Percentiles rank a stretch among this genome's conserved stretches.
These are phyloP conservation scores for Fabriciana adippe DNA, from an alignment of 2,888 invertebrate species.

Conservation along the genomic window DNA sequence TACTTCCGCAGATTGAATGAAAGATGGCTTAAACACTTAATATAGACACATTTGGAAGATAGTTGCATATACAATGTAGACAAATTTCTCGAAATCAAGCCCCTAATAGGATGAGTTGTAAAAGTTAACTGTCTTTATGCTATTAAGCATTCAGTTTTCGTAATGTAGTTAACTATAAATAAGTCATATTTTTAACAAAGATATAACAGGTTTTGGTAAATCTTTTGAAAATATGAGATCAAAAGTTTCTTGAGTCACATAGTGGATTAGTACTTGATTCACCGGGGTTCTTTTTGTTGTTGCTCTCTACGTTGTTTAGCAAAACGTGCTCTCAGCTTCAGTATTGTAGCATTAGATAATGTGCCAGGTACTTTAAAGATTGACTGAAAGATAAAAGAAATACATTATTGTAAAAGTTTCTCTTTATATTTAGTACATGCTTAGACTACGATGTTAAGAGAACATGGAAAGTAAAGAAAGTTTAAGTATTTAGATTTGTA, in stretches of 20 bases:
- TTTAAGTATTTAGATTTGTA: too few relatives aligned
- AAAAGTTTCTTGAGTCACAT: slow-evolving; percentile 44
- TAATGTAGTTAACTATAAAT: not conserved
- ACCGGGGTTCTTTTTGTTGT: slow-evolving; percentile 71
- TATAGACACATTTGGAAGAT: too few relatives aligned
- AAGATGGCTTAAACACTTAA: too few relatives aligned
- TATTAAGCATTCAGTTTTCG: not conserved
- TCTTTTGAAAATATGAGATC: slow-evolving; percentile 62
- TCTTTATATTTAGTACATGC: not conserved
- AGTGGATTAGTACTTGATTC: slow-evolving; percentile 44
- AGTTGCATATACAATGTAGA: too few relatives aligned
- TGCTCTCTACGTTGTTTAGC: slow-evolving; percentile 80
- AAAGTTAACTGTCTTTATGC: too few relatives aligned
- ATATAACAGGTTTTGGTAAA: slow-evolving; percentile 46
- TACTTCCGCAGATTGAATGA: too few relatives aligned
- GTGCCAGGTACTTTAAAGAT: slow-evolving; percentile 92
- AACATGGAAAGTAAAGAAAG: too few relatives aligned
- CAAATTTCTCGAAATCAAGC: too few relatives aligned
- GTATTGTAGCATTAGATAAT: slow-evolving; percentile 85
- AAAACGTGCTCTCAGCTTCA: slow-evolving; percentile 83
- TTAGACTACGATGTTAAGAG: too few relatives aligned
- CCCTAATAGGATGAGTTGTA: too few relatives aligned
- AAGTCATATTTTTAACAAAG: slow-evolving; percentile 18
- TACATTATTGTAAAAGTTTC: not conserved
- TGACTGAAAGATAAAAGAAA: slow-evolving; percentile 80